Conservation (phyloP, 2,797 vertebrate species). For the Apodemus agrarius region DNA sequence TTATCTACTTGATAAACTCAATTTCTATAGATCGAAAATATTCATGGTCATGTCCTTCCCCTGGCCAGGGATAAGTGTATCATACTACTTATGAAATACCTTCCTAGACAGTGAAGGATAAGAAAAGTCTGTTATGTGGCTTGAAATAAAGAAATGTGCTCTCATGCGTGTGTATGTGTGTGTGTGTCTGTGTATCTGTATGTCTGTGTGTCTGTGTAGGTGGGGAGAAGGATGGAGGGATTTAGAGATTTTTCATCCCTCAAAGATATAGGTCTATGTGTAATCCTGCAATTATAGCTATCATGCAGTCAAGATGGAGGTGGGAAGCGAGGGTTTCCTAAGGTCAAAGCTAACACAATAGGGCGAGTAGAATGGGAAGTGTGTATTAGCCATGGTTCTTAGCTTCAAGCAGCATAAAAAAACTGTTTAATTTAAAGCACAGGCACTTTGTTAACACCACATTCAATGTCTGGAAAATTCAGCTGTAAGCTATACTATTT, state of each 20-base stretch:
- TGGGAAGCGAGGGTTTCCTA: neutral
- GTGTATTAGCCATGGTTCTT: neutral
- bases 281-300: neutral
- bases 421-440: neutral
- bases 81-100: neutral
- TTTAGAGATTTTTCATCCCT: neutral
- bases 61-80: neutral
- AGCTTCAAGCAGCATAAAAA: conserved; percentile 38
- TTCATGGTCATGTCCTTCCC: neutral
- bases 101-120: neutral
- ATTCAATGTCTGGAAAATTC: conserved; percentile 19
- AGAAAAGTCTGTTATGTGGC: neutral
- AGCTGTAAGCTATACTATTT: neutral
- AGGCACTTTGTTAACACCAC: conserved; percentile 23
- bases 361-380: neutral
- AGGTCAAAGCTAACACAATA: neutral
- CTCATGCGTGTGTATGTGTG: neutral
- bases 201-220: no score
- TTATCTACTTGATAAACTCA: neutral
- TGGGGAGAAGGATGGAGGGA: neutral
- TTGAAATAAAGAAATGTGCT: neutral
- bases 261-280: neutral
- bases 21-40: neutral
- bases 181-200: neutral
- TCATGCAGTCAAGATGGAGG: neutral